Evolutionary conservation across 2,113 vertebrate species (phyloP), one percentile per base, ranked within the genome.

Genomic region (Prionailurus bengalensis): DNA sequence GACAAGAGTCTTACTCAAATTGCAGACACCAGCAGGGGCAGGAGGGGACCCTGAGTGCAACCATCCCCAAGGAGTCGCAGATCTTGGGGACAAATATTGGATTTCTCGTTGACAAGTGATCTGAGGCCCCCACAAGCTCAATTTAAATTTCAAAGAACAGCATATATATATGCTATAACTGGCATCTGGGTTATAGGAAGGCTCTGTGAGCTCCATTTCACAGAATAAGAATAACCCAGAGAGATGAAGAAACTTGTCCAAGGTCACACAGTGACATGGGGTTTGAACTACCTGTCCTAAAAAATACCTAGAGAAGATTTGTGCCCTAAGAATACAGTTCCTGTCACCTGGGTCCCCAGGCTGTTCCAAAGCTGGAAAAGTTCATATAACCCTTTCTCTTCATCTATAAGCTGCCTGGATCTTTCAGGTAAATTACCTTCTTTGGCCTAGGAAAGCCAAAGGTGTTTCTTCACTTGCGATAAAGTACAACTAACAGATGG

Each of bases 91-190:
- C 2, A 42, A 33, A 68, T n/a, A 31, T 3, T 53, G 9, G 55
- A 63, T 91, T 91, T 96, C 70, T 23, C 42, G 3, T 23, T 84
- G 65, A 89, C 39, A 68, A 19, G 70, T n/a, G 42, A 76, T 65
- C 66, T 11, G 29, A 86, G 63, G 48, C 80, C 29, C 48, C 86
- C 29, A 78, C 65, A n/a, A 78, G 15, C 92, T 82, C 65, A 29
- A 78, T 74, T 92, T 76, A 82, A 71, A 74, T 93, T 88, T 93
- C 86, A 88, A 82, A 95, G 89, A 48, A 33, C 21, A 33, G 65
- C 55, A 15, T 36, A 78, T 9, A 45, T 45, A 45, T 45, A 45
- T 45, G 58, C 25, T 68, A 51, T 14, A 70, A 61, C 55, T 70
- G 51, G 83, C 29, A 23, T 83, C 53, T 31, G 78, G 70, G 21